Evolutionary conservation across 2,888 invertebrate species (phyloP), one percentile per base, ranked within the genome.

Genomic region (Macaria liturata): DNA sequence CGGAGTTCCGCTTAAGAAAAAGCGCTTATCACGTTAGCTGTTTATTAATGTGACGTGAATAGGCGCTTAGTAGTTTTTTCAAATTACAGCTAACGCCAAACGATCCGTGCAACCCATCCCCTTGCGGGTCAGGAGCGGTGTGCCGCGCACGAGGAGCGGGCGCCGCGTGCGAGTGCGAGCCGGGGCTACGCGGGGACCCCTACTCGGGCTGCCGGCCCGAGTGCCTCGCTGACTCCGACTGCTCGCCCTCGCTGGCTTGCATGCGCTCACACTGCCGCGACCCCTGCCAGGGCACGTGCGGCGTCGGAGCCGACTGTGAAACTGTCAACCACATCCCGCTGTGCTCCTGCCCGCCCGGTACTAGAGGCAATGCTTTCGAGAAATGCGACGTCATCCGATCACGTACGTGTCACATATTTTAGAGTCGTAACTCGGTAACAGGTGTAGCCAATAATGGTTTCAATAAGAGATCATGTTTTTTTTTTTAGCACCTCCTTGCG

Each of bases 191-290:
- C 64, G 96, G 96, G 31, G 95, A 96, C 81, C 96, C 96, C 0
- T 95, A 96, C 77, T 94, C 95, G 63, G 94, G 94, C 46, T 96
- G 96, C 75, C 93, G 95, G 66, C 97, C 97, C 0, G 98, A 97
- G 83, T 98, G 98, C 81, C 92, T 97, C 3, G 95, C 96, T 54
- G 97, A 97, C 76, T 95, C 96, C n/a, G 97, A 98, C 71, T 98
- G 98, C 83, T 93, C 96, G 0, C 93, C 96, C 56, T 94, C 96
- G 66, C 94, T 95, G 69, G 95, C 96, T 1, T 98, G 97, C 76
- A 95, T 96, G 72, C 94, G 94, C 43, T 96, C 96, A 67, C 96
- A 95, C 78, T 98, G 98, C 75, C 93, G 94, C 61, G 96, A 98
- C 84, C 97, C 97, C 43, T 97, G 97, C 76, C 92, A 94, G 54